Conservation (phyloP, 1,140 invertebrate genomes). For the Drosophila busckii region DNA sequence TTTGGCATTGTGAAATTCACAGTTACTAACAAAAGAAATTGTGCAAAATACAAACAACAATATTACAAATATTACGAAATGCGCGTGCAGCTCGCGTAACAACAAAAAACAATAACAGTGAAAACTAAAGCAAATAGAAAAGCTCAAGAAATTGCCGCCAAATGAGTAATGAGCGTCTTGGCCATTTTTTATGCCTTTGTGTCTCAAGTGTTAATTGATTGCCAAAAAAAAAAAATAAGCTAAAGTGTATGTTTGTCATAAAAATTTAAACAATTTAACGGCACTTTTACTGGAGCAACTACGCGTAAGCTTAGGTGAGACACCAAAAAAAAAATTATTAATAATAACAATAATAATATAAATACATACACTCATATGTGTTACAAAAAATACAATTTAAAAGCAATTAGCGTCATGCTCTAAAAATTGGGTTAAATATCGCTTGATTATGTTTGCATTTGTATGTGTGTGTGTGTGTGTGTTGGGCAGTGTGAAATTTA, state of each 20-base stretch:
- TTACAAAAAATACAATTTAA: slow-evolving; percentile 51
- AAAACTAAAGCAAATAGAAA: slow-evolving; percentile 21
- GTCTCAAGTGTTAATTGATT: slow-evolving; percentile 59
- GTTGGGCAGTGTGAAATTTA: slow-evolving; percentile 14
- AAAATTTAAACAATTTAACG: slow-evolving; percentile 57
- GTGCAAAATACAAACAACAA: slow-evolving; percentile 7
- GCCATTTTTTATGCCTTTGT: slow-evolving; percentile 1
- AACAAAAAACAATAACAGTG: slow-evolving; percentile 14
- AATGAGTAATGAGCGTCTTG: slow-evolving; percentile 41
- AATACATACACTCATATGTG: slow-evolving; percentile 17
- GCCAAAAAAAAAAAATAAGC: slow-evolving; percentile 34
- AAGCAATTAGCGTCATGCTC: slow-evolving; percentile 70
- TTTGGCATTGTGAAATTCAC: slow-evolving; percentile 40
- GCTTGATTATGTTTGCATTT: slow-evolving; percentile 53
- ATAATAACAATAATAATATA: slow-evolving; percentile 7
- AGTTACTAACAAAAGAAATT: slow-evolving; percentile 41
- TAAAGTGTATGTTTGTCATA: slow-evolving; percentile 30
- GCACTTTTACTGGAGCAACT: slow-evolving; percentile 45
- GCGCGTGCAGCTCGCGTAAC: slow-evolving; percentile 33
- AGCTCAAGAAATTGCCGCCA: slow-evolving; percentile 28
- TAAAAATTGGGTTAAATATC: slow-evolving; percentile 68
- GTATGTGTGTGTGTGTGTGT: slow-evolving; percentile 23
- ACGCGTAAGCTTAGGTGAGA: slow-evolving; percentile 44
- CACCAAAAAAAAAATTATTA: slow-evolving; percentile 27
- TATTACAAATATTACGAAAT: slow-evolving; percentile 66